Evolutionary conservation across 2,113 vertebrate species (phyloP).

Genomic region (Oncorhynchus gorbuscha): DNA sequence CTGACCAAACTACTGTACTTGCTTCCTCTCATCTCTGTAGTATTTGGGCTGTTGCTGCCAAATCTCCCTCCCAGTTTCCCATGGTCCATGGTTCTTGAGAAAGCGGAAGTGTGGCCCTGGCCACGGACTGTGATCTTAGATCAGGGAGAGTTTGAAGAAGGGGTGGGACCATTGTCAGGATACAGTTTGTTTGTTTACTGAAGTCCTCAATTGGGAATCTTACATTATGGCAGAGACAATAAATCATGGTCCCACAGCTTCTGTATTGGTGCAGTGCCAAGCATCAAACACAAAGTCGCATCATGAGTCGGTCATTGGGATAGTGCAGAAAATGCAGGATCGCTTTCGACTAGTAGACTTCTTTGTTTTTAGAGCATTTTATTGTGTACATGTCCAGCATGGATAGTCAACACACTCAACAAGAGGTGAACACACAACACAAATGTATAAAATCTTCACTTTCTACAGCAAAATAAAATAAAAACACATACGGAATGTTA

Average conservation of each 20-base stretch:
- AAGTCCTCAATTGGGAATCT: conserved; percentile 1
- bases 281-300: background rate
- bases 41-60: background rate
- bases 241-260: background rate
- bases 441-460: conserved; percentile 76
- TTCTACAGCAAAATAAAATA: conserved; percentile 64
- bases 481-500: conserved; percentile 74
- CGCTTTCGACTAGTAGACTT: background rate
- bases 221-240: conserved; percentile 5
- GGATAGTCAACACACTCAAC: conserved; percentile 78
- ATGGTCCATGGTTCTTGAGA: conserved; percentile 41
- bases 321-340: background rate
- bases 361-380: conserved; percentile 61
- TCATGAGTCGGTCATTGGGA: background rate
- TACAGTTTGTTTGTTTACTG: conserved; percentile 23
- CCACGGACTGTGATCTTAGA: conserved; percentile 64
- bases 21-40: conserved; percentile 13
- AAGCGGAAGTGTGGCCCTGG: conserved; percentile 1
- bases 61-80: conserved; percentile 18
- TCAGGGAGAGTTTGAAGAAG: conserved; percentile 55
- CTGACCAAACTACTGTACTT: conserved; percentile 14
- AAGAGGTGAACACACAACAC: conserved; percentile 75
- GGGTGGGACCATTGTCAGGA: conserved; percentile 26
- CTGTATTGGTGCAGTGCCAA: background rate
- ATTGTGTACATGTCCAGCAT: conserved; percentile 82